phyloP scores from a whole-genome alignment of 2,113 vertebrate species.

The Columbina picui region DNA sequence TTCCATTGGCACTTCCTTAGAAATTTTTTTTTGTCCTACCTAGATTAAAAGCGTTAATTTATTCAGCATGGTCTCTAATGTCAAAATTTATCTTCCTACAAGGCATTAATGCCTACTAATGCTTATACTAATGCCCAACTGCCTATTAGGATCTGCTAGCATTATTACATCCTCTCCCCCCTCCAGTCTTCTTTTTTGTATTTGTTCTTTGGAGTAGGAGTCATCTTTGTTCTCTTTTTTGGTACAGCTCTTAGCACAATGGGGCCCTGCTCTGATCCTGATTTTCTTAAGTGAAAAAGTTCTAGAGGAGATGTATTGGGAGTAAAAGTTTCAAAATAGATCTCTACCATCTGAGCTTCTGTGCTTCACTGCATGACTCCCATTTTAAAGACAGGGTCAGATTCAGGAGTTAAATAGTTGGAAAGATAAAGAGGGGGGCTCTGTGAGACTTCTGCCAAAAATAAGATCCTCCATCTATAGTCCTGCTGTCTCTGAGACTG shows the following conservation, averaged over 20 bases:
- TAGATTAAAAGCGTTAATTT: not conserved
- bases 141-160: not conserved
- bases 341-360: not conserved
- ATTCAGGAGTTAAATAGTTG: not conserved
- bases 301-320: not conserved
- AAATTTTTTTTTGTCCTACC: not conserved
- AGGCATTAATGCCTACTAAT: not conserved
- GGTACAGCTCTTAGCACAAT: not conserved
- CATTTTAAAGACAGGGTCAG: constrained; percentile 6
- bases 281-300: constrained; percentile 12
- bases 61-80: not conserved
- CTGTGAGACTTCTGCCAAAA: not conserved
- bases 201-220: not conserved
- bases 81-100: not conserved
- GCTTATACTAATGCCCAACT: not conserved
- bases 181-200: not conserved
- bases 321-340: constrained; percentile 47
- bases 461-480: not conserved
- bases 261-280: not conserved
- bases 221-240: not conserved
- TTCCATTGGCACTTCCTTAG: not conserved
- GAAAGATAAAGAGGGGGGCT: not conserved
- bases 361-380: not conserved
- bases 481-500: not conserved
- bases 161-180: not conserved